Percentiles rank a stretch among this genome's conserved stretches.
phyloP scores from a whole-genome alignment of 1,140 invertebrate genomes.

The Neodiprion fabricii region DNA sequence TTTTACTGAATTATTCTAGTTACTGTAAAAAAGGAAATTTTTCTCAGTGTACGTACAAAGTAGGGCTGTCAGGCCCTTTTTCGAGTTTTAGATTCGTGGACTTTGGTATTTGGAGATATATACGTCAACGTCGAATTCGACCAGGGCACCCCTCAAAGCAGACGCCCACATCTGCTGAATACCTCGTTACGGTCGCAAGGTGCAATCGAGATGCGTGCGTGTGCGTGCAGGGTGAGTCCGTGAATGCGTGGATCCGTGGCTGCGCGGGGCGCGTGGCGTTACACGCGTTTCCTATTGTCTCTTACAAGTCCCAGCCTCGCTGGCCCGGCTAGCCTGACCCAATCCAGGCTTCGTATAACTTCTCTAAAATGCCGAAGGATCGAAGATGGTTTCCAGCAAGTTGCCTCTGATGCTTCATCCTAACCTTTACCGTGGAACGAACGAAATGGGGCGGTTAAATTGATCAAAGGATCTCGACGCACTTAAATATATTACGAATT shows the following conservation, averaged over 20 bases:
- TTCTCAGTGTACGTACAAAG: no score
- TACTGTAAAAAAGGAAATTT: no score
- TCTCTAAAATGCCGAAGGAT: background rate
- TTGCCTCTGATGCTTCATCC: no score
- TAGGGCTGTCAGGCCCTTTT: no score
- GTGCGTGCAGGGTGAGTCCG: background rate
- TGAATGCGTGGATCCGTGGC: background rate
- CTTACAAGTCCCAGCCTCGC: background rate
- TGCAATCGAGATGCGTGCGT: background rate
- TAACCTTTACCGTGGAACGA: no score
- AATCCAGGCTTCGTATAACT: background rate
- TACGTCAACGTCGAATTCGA: no score
- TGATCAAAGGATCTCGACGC: background rate
- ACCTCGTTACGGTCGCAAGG: constrained; percentile 3
- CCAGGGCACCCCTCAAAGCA: no score
- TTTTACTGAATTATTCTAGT: no score
- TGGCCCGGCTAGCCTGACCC: background rate
- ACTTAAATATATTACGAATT: background rate
- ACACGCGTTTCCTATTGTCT: constrained; percentile 7
- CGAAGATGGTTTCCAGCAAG: background rate
- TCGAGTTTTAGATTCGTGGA: no score
- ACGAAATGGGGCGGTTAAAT: background rate
- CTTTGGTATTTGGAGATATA: no score
- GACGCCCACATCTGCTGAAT: background rate
- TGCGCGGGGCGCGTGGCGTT: background rate